Conservation (phyloP, 1,140 invertebrate species). For the Heliconius melpomene region DNA sequence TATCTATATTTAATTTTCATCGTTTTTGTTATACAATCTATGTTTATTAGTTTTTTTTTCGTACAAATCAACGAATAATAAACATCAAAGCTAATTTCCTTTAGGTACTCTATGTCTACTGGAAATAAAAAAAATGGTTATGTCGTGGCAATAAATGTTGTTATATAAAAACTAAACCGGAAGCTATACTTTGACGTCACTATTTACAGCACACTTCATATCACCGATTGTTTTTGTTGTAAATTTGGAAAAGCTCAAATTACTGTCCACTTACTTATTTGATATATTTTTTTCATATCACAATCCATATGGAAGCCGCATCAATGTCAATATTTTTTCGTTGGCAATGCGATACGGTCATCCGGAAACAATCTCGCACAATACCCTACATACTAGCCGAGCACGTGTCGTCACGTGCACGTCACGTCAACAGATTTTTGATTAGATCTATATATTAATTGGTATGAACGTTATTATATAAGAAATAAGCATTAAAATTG, state of each 20-base stretch:
- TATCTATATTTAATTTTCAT: neutral
- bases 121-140: too few species aligned
- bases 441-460: conserved; percentile 9
- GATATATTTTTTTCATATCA: conserved; percentile 15
- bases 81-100: too few species aligned
- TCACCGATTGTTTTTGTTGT: neutral
- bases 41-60: neutral
- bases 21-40: too few species aligned
- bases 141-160: neutral
- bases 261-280: conserved; percentile 17
- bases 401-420: conserved; percentile 47
- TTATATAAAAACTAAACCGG: neutral
- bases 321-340: conserved; percentile 49
- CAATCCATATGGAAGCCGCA: conserved; percentile 24
- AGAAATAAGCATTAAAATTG: neutral
- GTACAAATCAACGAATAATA: too few species aligned
- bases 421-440: neutral
- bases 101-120: too few species aligned
- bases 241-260: conserved; percentile 6
- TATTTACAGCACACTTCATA: conserved; percentile 3
- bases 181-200: neutral
- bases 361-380: conserved; percentile 53
- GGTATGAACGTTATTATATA: neutral
- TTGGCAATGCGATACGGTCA: conserved; percentile 46
- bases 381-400: conserved; percentile 33